These are phyloP conservation scores for Lamprotornis superbus DNA, from an alignment of 2,113 vertebrate genomes.

Conservation along the genomic window DNA sequence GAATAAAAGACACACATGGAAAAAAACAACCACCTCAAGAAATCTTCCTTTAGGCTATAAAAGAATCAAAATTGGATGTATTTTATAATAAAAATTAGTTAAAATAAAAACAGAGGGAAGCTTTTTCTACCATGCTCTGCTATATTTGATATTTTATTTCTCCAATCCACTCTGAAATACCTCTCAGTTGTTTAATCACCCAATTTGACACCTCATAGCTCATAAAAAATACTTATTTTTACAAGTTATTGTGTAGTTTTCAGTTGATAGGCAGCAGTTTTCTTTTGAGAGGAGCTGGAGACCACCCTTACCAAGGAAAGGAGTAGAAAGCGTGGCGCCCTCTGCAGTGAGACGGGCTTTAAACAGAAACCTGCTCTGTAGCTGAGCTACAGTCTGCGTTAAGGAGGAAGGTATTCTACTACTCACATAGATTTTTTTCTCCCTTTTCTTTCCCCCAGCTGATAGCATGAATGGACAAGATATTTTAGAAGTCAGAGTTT, in stretches of 20 bases:
- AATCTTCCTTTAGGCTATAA: neutral
- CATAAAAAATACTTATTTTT: neutral
- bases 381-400: neutral
- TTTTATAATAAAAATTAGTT: neutral
- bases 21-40: neutral
- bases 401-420: neutral
- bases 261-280: neutral
- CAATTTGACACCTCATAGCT: neutral
- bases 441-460: neutral
- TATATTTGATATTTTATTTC: neutral
- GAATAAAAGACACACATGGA: neutral
- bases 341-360: neutral
- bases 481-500: neutral
- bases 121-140: neutral
- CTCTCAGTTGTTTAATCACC: neutral
- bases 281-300: neutral
- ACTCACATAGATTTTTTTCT: accelerated
- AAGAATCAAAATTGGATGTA: neutral
- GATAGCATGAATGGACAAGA: neutral
- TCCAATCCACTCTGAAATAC: neutral
- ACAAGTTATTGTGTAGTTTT: neutral
- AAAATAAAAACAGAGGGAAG: neutral
- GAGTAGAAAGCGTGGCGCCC: neutral
- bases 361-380: neutral
- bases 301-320: neutral